phyloP scores from a whole-genome alignment of 2,113 vertebrate species.

The Petromus typicus region DNA sequence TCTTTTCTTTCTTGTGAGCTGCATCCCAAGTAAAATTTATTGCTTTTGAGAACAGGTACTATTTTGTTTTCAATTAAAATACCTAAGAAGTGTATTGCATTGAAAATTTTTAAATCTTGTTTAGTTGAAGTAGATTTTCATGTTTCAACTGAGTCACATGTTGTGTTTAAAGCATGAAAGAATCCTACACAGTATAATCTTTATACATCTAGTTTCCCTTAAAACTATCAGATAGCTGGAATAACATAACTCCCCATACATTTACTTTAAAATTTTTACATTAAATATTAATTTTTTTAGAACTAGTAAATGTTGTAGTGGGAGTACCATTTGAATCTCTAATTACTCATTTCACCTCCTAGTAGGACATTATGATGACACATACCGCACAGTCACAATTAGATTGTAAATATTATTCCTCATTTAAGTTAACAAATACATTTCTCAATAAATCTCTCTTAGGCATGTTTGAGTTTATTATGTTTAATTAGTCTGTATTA shows the following conservation, averaged over 20 bases:
- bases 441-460: neutral
- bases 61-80: conserved; percentile 32
- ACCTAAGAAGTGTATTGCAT: neutral
- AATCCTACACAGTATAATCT: neutral
- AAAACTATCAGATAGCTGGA: neutral
- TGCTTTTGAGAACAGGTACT: neutral
- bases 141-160: neutral
- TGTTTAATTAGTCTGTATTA: neutral
- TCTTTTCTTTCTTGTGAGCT: neutral
- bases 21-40: neutral
- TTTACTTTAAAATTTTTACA: conserved; percentile 11
- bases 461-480: neutral
- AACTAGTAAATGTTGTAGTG: neutral
- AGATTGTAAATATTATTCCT: neutral
- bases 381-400: neutral
- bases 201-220: neutral
- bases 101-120: neutral
- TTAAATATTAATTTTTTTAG: neutral
- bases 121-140: neutral
- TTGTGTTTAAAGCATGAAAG: neutral
- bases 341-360: neutral
- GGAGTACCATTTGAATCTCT: neutral
- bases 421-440: neutral
- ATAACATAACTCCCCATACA: neutral
- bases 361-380: neutral